Evolutionary conservation across 2,888 invertebrate species (phyloP).

Genomic region (Caenorhabditis sp.): DNA sequence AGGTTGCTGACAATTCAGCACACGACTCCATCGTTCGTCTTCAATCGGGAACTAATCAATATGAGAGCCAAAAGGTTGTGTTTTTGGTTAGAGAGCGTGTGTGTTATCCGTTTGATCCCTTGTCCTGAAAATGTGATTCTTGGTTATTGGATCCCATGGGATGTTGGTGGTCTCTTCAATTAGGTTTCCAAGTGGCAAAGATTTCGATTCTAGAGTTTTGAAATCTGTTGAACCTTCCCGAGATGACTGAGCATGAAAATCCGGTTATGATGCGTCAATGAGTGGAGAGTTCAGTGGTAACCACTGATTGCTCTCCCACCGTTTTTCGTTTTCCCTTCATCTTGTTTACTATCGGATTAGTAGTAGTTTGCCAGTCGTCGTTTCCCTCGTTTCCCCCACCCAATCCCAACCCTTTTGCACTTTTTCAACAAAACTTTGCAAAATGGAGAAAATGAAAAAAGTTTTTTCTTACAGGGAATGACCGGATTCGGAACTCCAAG

Average conservation of each 20-base stretch:
- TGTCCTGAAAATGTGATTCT: background rate
- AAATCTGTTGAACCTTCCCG: background rate
- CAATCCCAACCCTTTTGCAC: slow-evolving; percentile 35
- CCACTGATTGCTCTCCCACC: slow-evolving; percentile 34
- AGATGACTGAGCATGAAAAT: slow-evolving; percentile 21
- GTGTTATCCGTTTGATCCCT: slow-evolving; percentile 4
- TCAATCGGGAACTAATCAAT: slow-evolving; percentile 82
- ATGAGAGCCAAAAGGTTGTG: slow-evolving; percentile 81
- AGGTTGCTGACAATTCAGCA: slow-evolving; percentile 67
- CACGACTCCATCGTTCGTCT: slow-evolving; percentile 81
- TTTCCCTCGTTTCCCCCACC: slow-evolving; percentile 2
- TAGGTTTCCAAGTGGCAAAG: background rate
- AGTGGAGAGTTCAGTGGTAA: slow-evolving; percentile 49
- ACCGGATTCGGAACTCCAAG: slow-evolving; percentile 83
- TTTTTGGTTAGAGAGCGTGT: slow-evolving; percentile 2
- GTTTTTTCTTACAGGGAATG: slow-evolving; percentile 77
- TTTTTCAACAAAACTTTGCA: slow-evolving; percentile 20
- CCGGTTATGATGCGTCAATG: slow-evolving; percentile 51
- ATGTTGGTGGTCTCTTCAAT: slow-evolving; percentile 10
- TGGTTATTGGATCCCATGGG: slow-evolving; percentile 32
- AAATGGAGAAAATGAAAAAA: slow-evolving; percentile 6
- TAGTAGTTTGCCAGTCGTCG: slow-evolving; percentile 42
- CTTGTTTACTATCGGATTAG: slow-evolving; percentile 59
- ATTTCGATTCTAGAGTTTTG: background rate
- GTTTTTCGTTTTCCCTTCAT: background rate